phyloP scores from a whole-genome alignment of 2,888 invertebrate species.

The Polymixis lichenea region DNA sequence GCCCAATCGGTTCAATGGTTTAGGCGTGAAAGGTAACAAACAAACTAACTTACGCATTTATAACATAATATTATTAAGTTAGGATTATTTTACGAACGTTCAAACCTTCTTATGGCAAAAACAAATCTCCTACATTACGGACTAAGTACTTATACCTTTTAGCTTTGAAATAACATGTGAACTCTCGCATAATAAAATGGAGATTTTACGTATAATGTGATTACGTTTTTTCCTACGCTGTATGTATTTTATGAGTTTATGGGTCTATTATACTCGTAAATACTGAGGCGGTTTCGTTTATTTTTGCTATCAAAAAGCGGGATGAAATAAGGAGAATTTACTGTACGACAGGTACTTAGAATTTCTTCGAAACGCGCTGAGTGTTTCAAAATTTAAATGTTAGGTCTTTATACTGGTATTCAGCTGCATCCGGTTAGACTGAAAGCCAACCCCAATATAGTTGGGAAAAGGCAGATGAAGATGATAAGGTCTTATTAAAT shows the following conservation, averaged over 20 bases:
- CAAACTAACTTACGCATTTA: no score
- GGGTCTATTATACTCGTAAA: conserved; percentile 11
- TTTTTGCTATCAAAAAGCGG: conserved; percentile 4
- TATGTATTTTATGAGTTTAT: conserved; percentile 22
- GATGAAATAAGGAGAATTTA: background rate
- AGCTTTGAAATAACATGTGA: conserved; percentile 17
- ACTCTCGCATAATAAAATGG: conserved; percentile 23
- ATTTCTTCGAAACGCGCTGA: no score
- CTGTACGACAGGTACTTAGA: background rate
- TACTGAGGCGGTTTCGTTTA: conserved; percentile 10
- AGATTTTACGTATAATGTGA: conserved; percentile 22
- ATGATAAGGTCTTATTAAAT: no score
- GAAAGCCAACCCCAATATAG: no score
- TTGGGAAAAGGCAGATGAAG: no score
- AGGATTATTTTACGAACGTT: background rate
- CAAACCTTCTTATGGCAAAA: background rate
- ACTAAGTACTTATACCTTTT: conserved; percentile 6
- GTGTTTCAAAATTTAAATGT: background rate
- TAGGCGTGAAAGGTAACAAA: no score
- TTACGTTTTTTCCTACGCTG: conserved; percentile 19
- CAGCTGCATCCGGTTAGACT: no score
- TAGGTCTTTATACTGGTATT: background rate
- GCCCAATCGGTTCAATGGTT: no score
- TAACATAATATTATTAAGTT: no score
- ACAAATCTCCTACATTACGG: conserved; percentile 25